A percentile compares a stretch with the other conserved stretches of the same genome.
Conservation (phyloP, 2,888 invertebrate species). For the Elmis aenea region DNA sequence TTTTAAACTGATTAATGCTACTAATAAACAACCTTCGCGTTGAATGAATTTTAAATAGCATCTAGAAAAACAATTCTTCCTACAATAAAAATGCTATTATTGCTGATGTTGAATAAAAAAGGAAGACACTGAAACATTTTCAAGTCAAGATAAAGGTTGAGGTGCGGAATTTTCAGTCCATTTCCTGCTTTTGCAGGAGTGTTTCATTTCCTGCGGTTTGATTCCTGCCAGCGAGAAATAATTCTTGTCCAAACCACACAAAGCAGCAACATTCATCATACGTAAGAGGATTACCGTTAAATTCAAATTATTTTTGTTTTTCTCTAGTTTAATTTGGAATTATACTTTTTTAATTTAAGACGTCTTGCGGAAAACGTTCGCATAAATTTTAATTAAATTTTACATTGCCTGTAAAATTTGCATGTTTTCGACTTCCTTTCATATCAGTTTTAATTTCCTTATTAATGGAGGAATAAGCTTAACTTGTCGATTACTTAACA, state of each 20-base stretch:
- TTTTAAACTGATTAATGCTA: too few relatives aligned
- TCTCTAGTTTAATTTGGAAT: background rate
- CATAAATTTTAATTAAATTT: too few relatives aligned
- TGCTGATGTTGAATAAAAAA: conserved; percentile 24
- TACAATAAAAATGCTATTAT: conserved; percentile 24
- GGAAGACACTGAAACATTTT: conserved; percentile 34
- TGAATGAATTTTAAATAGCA: too few relatives aligned
- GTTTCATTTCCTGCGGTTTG: conserved; percentile 41
- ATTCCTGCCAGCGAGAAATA: conserved; percentile 33
- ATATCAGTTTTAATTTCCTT: too few relatives aligned
- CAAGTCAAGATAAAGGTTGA: conserved; percentile 35
- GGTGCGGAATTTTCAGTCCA: conserved; percentile 37
- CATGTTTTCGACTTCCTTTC: too few relatives aligned
- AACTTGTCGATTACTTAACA: too few relatives aligned
- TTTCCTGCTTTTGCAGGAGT: conserved; percentile 37
- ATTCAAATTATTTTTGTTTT: conserved; percentile 12
- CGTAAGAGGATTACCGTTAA: conserved; percentile 17
- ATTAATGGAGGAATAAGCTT: too few relatives aligned
- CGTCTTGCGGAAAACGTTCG: too few relatives aligned
- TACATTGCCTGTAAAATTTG: too few relatives aligned
- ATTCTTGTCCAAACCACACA: conserved; percentile 23
- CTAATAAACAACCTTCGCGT: too few relatives aligned
- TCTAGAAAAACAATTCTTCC: too few relatives aligned
- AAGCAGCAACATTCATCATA: conserved; percentile 18
- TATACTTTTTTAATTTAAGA: background rate